phyloP scores from a whole-genome alignment of 2,888 invertebrate genomes.

The Branchinecta sandiegonensis region DNA sequence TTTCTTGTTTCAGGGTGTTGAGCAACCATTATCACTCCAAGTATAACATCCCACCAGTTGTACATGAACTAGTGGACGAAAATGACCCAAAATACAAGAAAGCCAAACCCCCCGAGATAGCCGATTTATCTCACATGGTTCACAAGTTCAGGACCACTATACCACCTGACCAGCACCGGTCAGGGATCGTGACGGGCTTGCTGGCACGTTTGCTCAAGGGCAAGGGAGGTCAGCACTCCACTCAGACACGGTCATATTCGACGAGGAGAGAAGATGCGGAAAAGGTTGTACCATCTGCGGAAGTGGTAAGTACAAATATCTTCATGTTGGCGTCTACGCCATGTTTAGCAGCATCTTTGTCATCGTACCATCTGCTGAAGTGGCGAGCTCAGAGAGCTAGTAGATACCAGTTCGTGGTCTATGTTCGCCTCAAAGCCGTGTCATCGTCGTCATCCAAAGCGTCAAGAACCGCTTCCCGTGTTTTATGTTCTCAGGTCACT shows the following conservation, averaged over 20 bases:
- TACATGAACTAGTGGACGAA: background rate
- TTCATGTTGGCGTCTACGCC: too few relatives aligned
- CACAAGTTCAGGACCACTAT: background rate
- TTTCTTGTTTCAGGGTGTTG: too few relatives aligned
- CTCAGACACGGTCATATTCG: background rate
- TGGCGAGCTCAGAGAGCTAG: too few relatives aligned
- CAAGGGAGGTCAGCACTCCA: background rate
- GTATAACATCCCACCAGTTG: background rate
- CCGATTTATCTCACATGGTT: background rate
- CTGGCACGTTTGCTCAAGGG: background rate
- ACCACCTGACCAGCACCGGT: background rate
- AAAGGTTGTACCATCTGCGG: background rate
- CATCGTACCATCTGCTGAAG: too few relatives aligned
- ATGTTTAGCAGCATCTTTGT: too few relatives aligned
- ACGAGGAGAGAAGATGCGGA: background rate
- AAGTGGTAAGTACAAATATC: background rate
- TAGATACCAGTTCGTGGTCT: too few relatives aligned
- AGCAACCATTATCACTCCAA: too few relatives aligned
- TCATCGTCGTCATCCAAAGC: too few relatives aligned
- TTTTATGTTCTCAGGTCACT: too few relatives aligned
- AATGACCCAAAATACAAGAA: slow-evolving; percentile 1
- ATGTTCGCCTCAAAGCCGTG: too few relatives aligned
- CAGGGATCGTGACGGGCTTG: background rate
- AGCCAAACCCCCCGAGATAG: background rate
- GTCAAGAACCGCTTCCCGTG: too few relatives aligned